Percentiles rank a stretch among this genome's conserved stretches.
Evolutionary conservation across 2,113 vertebrate genomes (phyloP).

Genomic region (Halichoerus grypus): DNA sequence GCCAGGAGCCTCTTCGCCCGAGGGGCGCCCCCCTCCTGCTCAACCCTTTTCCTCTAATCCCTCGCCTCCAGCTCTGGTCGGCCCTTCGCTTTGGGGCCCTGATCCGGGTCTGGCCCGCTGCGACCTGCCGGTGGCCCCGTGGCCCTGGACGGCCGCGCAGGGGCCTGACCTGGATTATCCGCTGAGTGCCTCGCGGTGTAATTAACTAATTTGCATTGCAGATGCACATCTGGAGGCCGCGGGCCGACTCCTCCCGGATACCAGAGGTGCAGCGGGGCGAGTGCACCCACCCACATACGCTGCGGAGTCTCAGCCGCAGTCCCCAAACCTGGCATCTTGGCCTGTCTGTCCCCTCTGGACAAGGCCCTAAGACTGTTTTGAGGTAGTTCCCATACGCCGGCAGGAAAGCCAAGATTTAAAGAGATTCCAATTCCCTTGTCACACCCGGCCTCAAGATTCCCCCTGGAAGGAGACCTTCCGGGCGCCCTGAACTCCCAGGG

Average conservation of each 20-base stretch:
- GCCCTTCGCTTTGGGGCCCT: not conserved
- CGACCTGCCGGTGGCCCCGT: conserved; percentile 36
- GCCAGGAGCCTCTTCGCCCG: not conserved
- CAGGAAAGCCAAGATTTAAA: not conserved
- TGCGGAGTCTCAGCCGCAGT: not conserved
- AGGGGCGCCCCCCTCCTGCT: not conserved
- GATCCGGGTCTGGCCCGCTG: not conserved
- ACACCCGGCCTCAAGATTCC: not conserved
- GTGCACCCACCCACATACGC: not conserved
- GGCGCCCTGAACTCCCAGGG: not conserved
- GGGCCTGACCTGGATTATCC: conserved; percentile 48
- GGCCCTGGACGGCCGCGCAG: not conserved
- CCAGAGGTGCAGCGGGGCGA: not conserved
- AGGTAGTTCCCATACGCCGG: not conserved
- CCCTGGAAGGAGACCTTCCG: not conserved
- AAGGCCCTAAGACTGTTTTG: not conserved
- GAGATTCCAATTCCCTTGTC: not conserved
- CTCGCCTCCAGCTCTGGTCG: not conserved
- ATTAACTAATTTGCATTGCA: conserved; percentile 70
- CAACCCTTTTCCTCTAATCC: not conserved
- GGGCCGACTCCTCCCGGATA: not conserved
- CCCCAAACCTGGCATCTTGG: not conserved
- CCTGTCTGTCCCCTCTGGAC: not conserved
- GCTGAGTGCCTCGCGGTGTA: not conserved
- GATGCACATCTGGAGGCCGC: not conserved